Conservation (phyloP, 2,888 invertebrate genomes). For the Ichneumoninae sp. region DNA sequence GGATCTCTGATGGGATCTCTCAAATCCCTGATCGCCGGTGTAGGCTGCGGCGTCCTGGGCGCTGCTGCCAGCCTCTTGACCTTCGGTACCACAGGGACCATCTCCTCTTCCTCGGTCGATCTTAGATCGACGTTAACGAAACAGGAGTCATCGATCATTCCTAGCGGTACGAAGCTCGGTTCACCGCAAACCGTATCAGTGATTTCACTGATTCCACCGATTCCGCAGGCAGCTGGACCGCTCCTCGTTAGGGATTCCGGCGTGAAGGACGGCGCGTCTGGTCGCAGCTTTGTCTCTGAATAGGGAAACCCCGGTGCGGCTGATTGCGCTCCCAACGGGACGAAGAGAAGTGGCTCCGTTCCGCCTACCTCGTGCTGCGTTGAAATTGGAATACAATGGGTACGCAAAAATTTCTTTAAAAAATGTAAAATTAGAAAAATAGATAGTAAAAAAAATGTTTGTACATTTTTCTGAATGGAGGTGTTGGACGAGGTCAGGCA, state of each 20-base stretch:
- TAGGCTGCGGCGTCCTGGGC: background rate
- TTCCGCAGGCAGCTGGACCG: conserved; percentile 35
- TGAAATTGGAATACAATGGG: background rate
- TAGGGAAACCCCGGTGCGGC: conserved; percentile 66
- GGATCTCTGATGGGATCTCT: conserved; percentile 58
- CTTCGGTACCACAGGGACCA: background rate
- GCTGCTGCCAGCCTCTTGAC: conserved; percentile 13
- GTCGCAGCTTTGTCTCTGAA: conserved; percentile 72
- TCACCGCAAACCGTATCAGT: conserved; percentile 42
- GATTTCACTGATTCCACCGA: conserved; percentile 59
- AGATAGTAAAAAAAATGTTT: background rate
- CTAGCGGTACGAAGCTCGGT: conserved; percentile 44
- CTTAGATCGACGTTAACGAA: conserved; percentile 71
- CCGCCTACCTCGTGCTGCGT: conserved; percentile 29
- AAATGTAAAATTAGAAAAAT: background rate
- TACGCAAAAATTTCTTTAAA: background rate
- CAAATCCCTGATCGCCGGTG: conserved; percentile 25
- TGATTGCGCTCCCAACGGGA: conserved; percentile 42
- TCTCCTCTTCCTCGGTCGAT: background rate
- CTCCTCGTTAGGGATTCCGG: conserved; percentile 70
- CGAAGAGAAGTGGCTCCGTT: conserved; percentile 33
- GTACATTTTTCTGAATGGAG: background rate
- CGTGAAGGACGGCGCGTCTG: conserved; percentile 74
- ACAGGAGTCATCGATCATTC: conserved; percentile 67
- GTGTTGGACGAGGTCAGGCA: background rate